Base-by-base conservation (phyloP, 2,113 vertebrate genomes). In the Atrichornis clamosus region DNA sequence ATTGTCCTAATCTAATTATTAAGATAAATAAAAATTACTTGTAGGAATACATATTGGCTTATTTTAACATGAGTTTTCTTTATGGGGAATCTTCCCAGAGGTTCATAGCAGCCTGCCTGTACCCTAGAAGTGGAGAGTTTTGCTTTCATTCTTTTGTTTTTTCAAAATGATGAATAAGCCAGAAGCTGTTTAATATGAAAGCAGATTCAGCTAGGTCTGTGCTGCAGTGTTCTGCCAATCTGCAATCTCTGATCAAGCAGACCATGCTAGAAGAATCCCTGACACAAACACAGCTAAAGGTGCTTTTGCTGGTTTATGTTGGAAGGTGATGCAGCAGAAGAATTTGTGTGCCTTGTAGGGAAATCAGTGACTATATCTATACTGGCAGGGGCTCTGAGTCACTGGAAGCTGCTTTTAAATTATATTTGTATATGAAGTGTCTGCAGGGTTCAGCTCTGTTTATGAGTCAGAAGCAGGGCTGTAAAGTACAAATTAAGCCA, bases 361-460 rank as follows among this genome's bases (percentile, higher is more conserved):
- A 47, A 86, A 49, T 77, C 52, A n/a, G 89, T 70, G 75, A 63
- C 47, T 88, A 1, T 55, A 72, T 92, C 77, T 82, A 3, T 69
- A 33, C 50, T 84, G 72, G 42, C 85, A 80, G 75, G 86, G 63
- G n/a, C 79, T 93, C 79, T 95, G 94, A 96, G 82, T 96, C 90
- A 93, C 84, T 80, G 42, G 46, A 85, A 62, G n/a, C 72, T 80
- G 69, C 83, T 77, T 80, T 90, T 17, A 84, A 88, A 64, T 86
- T 9, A 30, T 83, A 53, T 91, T 92, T 80, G 41, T 75, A 46
- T 73, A n/a, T 73, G 42, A 67, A 33, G n/a, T 95, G 79, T 78
- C 79, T 95, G 92, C 72, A 84, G 88, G 79, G 79, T 78, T 96
- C 85, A 84, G 35, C 75, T 81, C 70, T 77, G 63, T 35, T 33